Percentiles rank a stretch among this genome's conserved stretches.
phyloP scores from a whole-genome alignment of 2,797 vertebrate genomes.

The Fundulus diaphanus region DNA sequence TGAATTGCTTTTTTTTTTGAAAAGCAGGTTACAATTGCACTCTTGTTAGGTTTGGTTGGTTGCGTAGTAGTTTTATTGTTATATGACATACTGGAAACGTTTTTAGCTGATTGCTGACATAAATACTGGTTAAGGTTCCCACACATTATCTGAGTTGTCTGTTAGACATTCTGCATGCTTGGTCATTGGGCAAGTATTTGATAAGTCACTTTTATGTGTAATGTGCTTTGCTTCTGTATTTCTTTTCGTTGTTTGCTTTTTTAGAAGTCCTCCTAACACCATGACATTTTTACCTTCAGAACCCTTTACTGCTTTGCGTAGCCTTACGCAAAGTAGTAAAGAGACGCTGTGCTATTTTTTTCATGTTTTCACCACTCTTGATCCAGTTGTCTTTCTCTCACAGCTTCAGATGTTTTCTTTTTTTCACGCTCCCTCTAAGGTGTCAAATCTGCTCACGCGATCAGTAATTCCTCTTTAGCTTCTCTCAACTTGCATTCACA shows the following conservation, averaged over 20 bases:
- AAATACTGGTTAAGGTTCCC: not conserved
- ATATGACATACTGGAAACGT: slow-evolving; percentile 6
- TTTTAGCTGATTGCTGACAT: not conserved
- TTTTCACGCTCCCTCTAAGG: slow-evolving; percentile 17
- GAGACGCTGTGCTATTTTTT: not conserved
- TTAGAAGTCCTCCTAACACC: slow-evolving; percentile 1
- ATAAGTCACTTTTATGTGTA: not conserved
- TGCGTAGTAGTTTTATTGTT: slow-evolving; percentile 9
- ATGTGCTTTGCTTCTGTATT: slow-evolving; percentile 6
- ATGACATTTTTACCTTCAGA: not conserved
- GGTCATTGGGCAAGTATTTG: not conserved
- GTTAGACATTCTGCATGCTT: not conserved
- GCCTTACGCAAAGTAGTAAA: too few species aligned
- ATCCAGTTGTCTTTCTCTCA: slow-evolving; percentile 14
- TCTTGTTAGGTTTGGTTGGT: not conserved
- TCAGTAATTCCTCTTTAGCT: not conserved
- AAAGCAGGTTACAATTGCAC: not conserved
- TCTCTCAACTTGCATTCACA: slow-evolving; percentile 13
- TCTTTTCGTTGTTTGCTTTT: slow-evolving; percentile 4
- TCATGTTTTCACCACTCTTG: not conserved
- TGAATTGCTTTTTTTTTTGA: too few species aligned
- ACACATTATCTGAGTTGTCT: not conserved
- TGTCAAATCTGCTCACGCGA: slow-evolving; percentile 9
- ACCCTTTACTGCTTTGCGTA: not conserved
- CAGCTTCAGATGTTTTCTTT: slow-evolving; percentile 8